Percentiles rank a stretch among this genome's conserved stretches.
phyloP scores from a whole-genome alignment of 1,140 invertebrate species.

The Drosophila navojoa region DNA sequence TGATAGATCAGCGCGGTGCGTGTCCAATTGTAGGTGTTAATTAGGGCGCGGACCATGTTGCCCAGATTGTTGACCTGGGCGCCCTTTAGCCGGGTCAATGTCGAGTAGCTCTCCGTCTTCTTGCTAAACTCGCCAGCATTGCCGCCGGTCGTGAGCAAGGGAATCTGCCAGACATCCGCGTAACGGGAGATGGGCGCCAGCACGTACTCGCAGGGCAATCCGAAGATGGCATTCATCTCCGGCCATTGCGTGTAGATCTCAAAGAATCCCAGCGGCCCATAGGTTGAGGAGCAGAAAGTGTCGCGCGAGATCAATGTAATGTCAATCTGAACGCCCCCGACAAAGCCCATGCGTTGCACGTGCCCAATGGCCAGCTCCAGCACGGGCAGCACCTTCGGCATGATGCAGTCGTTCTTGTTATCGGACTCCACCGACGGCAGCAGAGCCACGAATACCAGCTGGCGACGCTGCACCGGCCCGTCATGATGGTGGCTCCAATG shows the following conservation, averaged over 20 bases:
- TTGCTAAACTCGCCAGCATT: constrained; percentile 89
- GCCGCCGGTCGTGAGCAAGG: constrained; percentile 93
- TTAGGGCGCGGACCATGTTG: constrained; percentile 88
- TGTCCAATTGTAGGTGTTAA: constrained; percentile 89
- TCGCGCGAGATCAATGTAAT: constrained; percentile 89
- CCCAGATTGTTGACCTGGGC: constrained; percentile 89
- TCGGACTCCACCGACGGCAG: constrained; percentile 68
- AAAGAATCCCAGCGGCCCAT: constrained; percentile 91
- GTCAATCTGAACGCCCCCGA: constrained; percentile 87
- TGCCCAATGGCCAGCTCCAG: constrained; percentile 89
- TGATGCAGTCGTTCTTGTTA: constrained; percentile 84
- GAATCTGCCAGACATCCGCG: constrained; percentile 93
- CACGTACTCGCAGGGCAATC: constrained; percentile 95
- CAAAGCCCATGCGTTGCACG: constrained; percentile 86
- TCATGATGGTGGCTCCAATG: constrained; percentile 22
- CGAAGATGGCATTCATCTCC: constrained; percentile 92
- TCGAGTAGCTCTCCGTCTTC: constrained; percentile 86
- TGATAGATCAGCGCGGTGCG: constrained; percentile 88
- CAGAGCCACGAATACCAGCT: constrained; percentile 70
- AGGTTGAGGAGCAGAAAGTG: constrained; percentile 91
- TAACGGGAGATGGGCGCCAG: constrained; percentile 95
- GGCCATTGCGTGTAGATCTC: constrained; percentile 87
- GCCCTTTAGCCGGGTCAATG: constrained; percentile 94
- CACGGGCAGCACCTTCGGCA: constrained; percentile 89
- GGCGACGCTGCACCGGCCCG: constrained; percentile 29